Conservation (phyloP, 2,888 invertebrate genomes). For the Hetaerina titia region DNA sequence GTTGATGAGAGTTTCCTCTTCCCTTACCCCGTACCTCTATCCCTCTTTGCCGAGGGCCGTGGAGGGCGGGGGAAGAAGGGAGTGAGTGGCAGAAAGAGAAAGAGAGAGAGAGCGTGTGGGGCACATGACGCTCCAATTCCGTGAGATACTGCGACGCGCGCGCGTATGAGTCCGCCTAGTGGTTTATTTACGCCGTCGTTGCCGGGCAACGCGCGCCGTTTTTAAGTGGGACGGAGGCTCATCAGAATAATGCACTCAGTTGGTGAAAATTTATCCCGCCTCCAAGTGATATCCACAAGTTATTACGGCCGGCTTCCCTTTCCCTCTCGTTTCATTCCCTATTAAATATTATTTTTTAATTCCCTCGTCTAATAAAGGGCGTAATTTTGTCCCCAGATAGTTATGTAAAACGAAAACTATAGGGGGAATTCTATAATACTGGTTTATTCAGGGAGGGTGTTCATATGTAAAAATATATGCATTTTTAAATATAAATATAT, state of each 20-base stretch:
- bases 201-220: conserved; percentile 25
- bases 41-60: background rate
- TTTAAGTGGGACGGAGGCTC: conserved; percentile 8
- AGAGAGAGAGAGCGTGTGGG: background rate
- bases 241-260: conserved; percentile 27
- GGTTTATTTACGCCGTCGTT: conserved; percentile 1
- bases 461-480: no score
- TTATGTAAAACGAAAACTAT: no score
- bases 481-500: no score
- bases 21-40: background rate
- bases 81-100: background rate
- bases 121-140: background rate
- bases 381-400: no score
- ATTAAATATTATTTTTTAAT: background rate
- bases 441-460: no score
- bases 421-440: no score
- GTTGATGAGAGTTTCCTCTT: background rate
- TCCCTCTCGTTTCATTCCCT: background rate
- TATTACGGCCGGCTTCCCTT: background rate
- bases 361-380: background rate
- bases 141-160: background rate
- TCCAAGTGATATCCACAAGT: background rate
- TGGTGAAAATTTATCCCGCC: background rate
- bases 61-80: background rate
- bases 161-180: background rate